A percentile compares a stretch with the other conserved stretches of the same genome.
Evolutionary conservation across 2,113 vertebrate species (phyloP).

Genomic region (Propithecus coquereli): DNA sequence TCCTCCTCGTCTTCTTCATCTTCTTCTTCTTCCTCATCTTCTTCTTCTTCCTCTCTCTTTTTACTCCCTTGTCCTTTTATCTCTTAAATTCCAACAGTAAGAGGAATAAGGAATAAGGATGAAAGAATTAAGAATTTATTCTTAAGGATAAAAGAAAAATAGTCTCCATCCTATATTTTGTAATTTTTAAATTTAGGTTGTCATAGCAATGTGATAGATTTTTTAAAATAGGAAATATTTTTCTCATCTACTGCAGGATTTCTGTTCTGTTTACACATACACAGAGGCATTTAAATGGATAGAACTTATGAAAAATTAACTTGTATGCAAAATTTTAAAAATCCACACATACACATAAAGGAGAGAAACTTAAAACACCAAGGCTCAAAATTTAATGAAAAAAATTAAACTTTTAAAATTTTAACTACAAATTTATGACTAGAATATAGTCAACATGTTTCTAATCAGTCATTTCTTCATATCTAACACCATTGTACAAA

Average conservation of each 20-base stretch:
- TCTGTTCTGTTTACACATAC: not conserved
- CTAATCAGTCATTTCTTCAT: not conserved
- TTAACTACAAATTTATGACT: not conserved
- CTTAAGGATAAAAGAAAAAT: not conserved
- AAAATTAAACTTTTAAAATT: not conserved
- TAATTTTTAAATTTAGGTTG: slow-evolving; percentile 51
- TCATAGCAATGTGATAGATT: not conserved
- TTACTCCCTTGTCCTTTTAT: not conserved
- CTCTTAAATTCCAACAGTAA: not conserved
- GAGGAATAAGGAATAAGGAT: too few species aligned
- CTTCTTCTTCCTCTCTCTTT: too few species aligned
- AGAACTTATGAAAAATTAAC: not conserved
- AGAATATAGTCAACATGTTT: not conserved
- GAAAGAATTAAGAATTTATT: too few species aligned
- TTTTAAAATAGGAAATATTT: not conserved
- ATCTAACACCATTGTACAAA: not conserved
- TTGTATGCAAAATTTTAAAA: not conserved
- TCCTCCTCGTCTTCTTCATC: not conserved
- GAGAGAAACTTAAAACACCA: not conserved
- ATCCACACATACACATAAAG: not conserved
- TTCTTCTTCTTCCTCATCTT: fast-evolving
- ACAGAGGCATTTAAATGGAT: not conserved
- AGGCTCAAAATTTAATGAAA: not conserved
- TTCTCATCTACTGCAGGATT: not conserved
- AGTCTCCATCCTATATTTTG: not conserved